A percentile compares a stretch with the other conserved stretches of the same genome.
Conservation (phyloP, 1,140 invertebrate genomes). For the Eriosoma lanigerum region DNA sequence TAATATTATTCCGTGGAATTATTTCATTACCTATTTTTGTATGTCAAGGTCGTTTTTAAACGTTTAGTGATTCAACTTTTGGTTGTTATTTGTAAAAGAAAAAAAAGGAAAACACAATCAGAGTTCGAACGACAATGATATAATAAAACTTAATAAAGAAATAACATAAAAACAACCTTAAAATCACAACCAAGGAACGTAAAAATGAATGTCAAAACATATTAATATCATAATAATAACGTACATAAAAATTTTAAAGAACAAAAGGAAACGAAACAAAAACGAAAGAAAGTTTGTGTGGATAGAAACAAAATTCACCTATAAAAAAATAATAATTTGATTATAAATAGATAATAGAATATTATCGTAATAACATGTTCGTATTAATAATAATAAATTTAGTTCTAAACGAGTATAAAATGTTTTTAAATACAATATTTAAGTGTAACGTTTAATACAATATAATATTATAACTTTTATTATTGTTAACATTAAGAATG, state of each 20-base stretch:
- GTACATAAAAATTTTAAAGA: not conserved
- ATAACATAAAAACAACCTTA: constrained; percentile 47
- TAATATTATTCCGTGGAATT: no score
- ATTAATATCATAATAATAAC: constrained; percentile 10
- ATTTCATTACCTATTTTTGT: no score
- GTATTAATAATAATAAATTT: constrained; percentile 32
- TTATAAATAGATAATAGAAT: constrained; percentile 44
- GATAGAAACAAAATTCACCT: constrained; percentile 1
- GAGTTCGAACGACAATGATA: constrained; percentile 40
- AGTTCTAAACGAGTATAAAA: constrained; percentile 51
- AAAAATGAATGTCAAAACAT: constrained; percentile 24
- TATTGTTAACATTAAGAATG: constrained; percentile 26
- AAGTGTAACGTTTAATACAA: constrained; percentile 44
- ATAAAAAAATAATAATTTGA: constrained; percentile 13
- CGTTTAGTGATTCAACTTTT: no score
- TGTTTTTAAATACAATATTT: constrained; percentile 43
- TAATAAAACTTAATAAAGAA: constrained; percentile 51
- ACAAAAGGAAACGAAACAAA: not conserved
- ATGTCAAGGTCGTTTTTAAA: no score
- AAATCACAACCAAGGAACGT: constrained; percentile 49
- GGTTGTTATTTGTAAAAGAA: no score
- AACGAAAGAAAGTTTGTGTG: not conserved
- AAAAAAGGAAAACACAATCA: not conserved
- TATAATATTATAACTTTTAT: constrained; percentile 24
- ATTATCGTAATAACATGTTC: constrained; percentile 39